These are phyloP conservation scores for Chironomus tepperi DNA, from an alignment of 1,140 invertebrate genomes.

Conservation along the genomic window DNA sequence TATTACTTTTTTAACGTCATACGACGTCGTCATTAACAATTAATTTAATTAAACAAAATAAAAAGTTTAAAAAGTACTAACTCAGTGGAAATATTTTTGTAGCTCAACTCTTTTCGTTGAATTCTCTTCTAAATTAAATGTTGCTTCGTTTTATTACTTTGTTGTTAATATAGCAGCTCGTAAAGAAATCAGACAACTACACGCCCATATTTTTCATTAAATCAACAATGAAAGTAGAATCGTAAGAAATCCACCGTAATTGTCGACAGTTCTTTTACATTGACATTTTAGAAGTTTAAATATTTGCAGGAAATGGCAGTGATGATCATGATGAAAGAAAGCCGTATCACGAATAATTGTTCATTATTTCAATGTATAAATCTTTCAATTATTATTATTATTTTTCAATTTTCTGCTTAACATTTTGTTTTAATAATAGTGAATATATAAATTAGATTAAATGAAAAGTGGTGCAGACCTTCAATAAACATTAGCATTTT, in stretches of 20 bases:
- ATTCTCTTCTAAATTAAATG: background rate
- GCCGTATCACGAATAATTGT: too few species aligned
- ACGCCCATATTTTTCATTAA: background rate
- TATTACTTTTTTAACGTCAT: background rate
- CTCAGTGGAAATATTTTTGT: too few species aligned
- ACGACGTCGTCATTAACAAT: background rate
- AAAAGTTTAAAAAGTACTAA: background rate
- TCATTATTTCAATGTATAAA: too few species aligned
- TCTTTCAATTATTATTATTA: too few species aligned
- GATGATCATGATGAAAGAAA: too few species aligned
- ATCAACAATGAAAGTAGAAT: background rate
- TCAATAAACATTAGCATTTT: background rate
- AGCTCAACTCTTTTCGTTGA: background rate
- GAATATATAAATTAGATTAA: background rate
- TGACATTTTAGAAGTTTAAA: background rate
- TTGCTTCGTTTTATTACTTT: background rate
- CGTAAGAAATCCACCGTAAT: background rate
- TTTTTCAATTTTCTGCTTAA: too few species aligned
- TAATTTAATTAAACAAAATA: background rate
- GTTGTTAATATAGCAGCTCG: slow-evolving; percentile 12
- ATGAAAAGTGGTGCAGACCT: background rate
- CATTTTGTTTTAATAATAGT: too few species aligned
- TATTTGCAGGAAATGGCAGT: background rate
- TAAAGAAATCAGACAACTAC: background rate
- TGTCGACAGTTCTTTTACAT: background rate